These are phyloP conservation scores for Ictalurus furcatus DNA, from an alignment of 2,113 vertebrate species.

Conservation along the genomic window DNA sequence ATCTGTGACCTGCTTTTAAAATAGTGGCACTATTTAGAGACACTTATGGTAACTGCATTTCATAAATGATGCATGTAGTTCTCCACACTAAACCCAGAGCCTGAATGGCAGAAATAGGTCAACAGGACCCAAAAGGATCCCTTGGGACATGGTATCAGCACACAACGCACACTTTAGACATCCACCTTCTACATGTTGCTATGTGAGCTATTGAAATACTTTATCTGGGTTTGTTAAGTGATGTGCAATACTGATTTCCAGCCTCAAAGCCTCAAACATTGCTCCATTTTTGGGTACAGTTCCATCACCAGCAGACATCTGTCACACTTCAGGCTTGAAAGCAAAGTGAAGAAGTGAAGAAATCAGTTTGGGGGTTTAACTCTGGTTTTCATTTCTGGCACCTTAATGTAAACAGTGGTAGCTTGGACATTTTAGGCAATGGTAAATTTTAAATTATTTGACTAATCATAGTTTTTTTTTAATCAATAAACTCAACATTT, in stretches of 20 bases:
- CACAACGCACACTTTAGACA: not conserved
- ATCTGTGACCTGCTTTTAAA: slow-evolving; percentile 40
- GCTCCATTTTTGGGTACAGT: not conserved
- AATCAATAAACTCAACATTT: not conserved
- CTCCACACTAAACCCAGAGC: not conserved
- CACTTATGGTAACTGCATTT: slow-evolving; percentile 20
- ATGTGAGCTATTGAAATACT: slow-evolving; percentile 20
- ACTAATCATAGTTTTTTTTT: too few relatives aligned
- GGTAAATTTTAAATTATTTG: not conserved
- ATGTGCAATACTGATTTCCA: slow-evolving; percentile 5
- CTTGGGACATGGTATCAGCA: slow-evolving; percentile 3
- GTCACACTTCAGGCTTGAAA: not conserved
- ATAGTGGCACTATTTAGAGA: not conserved
- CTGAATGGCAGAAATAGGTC: slow-evolving; percentile 49
- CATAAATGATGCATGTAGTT: slow-evolving; percentile 38
- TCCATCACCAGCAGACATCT: slow-evolving; percentile 21
- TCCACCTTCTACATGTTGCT: not conserved
- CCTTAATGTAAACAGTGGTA: slow-evolving; percentile 5
- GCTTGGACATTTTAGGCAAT: slow-evolving; percentile 2
- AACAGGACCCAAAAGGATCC: slow-evolving; percentile 38
- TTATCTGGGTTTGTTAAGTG: not conserved
- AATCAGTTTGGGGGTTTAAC: slow-evolving; percentile 25
- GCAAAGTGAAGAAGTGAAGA: not conserved
- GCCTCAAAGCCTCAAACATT: slow-evolving; percentile 1
- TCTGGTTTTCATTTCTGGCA: slow-evolving; percentile 21